phyloP scores from a whole-genome alignment of 2,113 vertebrate species.

The Prunella fulvescens region DNA sequence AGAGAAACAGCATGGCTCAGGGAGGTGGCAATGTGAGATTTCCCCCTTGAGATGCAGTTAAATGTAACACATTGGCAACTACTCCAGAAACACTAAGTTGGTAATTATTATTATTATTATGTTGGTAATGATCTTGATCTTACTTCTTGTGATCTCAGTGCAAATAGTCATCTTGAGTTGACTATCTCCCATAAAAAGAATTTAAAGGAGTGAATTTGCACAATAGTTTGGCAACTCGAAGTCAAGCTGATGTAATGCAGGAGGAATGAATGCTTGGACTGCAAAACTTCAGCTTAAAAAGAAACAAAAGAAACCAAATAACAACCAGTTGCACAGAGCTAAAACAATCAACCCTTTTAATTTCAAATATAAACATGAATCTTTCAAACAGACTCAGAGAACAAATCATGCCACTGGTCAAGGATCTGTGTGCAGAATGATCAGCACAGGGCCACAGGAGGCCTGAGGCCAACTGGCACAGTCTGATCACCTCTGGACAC shows the following conservation, averaged over 20 bases:
- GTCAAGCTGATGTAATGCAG: not conserved
- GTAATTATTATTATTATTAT: not conserved
- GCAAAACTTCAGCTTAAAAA: constrained; percentile 1
- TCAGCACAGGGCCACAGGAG: fast-evolving
- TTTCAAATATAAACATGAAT: not conserved
- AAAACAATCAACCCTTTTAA: not conserved
- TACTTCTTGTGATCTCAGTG: not conserved
- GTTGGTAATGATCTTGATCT: not conserved
- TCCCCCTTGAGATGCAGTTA: not conserved
- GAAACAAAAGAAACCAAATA: not conserved
- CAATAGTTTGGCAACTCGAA: not conserved
- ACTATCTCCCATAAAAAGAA: not conserved
- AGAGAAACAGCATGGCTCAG: not conserved
- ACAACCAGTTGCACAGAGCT: not conserved
- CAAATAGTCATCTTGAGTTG: not conserved
- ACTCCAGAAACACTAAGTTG: not conserved
- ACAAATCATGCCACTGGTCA: not conserved
- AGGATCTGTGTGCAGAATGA: not conserved
- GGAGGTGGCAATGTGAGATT: not conserved
- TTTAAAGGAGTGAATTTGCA: not conserved
- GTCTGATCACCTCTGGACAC: not conserved
- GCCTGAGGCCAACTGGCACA: not conserved
- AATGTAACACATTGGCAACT: not conserved
- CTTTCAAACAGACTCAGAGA: not conserved
- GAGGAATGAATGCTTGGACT: not conserved